These are phyloP conservation scores for Palythoa heliodiscus DNA, from an alignment of 92 coral and sea anemone species.

Conservation along the genomic window DNA sequence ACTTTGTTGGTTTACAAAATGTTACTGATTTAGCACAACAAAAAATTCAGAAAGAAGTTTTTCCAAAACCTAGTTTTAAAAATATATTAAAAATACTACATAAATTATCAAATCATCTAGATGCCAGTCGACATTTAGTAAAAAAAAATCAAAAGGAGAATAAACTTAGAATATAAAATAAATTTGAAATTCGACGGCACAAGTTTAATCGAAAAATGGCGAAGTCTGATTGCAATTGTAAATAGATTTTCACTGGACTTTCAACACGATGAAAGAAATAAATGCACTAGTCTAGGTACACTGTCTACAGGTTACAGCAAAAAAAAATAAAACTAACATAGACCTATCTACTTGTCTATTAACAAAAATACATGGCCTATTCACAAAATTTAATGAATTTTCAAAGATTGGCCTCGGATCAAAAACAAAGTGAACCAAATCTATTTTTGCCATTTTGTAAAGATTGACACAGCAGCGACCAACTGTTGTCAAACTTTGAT, in stretches of 20 bases:
- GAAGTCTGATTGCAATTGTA: background rate
- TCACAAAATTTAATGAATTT: background rate
- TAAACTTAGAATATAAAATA: background rate
- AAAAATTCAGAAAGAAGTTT: too few species aligned
- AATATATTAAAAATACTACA: too few species aligned
- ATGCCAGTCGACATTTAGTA: too few species aligned
- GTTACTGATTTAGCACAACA: too few species aligned
- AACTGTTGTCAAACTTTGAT: background rate
- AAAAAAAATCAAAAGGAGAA: too few species aligned
- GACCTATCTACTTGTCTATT: background rate
- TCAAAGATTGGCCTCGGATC: background rate
- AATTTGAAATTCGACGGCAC: background rate
- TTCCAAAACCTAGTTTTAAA: too few species aligned
- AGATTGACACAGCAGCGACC: background rate
- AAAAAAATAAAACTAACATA: too few species aligned
- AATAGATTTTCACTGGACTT: background rate
- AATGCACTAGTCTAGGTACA: too few species aligned
- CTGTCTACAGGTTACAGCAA: too few species aligned
- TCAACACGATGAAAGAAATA: background rate
- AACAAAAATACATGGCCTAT: background rate
- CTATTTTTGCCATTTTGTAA: conserved; percentile 4
- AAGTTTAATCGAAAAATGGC: background rate
- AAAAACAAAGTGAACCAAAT: conserved; percentile 14
- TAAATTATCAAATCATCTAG: too few species aligned
- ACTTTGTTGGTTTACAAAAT: too few species aligned